Conservation (phyloP, 1,140 invertebrate genomes). For the Pseudomyrmex gracilis region DNA sequence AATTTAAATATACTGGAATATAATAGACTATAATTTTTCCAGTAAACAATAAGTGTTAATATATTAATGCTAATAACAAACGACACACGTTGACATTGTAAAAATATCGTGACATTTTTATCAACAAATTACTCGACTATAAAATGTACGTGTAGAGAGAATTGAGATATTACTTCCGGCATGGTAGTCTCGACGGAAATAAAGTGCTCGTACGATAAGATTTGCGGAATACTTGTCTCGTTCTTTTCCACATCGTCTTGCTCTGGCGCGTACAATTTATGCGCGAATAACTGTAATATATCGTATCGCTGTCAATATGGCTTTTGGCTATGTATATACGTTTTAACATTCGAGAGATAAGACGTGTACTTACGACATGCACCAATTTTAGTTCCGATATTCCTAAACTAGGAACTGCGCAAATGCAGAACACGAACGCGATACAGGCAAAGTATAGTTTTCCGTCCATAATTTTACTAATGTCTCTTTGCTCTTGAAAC, state of each 20-base stretch:
- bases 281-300: constrained; percentile 61
- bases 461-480: constrained; percentile 3
- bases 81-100: no score
- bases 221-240: constrained; percentile 16
- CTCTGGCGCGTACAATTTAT: constrained; percentile 61
- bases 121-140: no score
- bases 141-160: no score
- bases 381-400: constrained; percentile 42
- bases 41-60: no score
- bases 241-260: constrained; percentile 7
- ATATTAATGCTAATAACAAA: no score
- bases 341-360: neutral
- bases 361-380: constrained; percentile 61
- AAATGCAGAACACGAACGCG: neutral
- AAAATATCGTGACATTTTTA: no score
- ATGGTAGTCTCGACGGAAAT: constrained; percentile 30
- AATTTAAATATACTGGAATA: no score
- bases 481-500: neutral
- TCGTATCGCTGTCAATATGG: neutral
- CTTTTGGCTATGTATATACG: neutral
- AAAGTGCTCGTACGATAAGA: constrained; percentile 64
- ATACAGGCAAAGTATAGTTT: neutral
- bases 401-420: neutral
- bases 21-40: no score
- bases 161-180: constrained; percentile 33